A percentile compares a stretch with the other conserved stretches of the same genome.
These are phyloP conservation scores for Gavialis gangeticus DNA, from an alignment of 2,113 vertebrate species.

Conservation along the genomic window DNA sequence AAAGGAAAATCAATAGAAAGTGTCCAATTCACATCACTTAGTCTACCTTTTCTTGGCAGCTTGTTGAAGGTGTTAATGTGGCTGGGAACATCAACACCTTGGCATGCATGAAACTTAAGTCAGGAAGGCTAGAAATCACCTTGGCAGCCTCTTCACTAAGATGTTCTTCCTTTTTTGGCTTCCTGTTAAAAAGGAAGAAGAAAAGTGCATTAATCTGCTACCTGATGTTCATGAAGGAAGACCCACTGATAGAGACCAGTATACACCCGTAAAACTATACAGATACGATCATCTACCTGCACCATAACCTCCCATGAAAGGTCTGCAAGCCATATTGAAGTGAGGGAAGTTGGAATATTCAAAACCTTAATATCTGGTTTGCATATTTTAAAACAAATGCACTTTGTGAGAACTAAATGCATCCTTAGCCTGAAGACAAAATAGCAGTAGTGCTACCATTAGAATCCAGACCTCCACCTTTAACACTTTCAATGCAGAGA, in stretches of 20 bases:
- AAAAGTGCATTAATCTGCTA: conserved; percentile 45
- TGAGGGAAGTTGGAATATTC: background rate
- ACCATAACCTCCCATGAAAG: background rate
- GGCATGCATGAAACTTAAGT: conserved; percentile 94
- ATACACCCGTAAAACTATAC: conserved; percentile 26
- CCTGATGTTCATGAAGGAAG: conserved; percentile 1
- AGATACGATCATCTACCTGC: conserved; percentile 29
- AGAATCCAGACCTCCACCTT: background rate
- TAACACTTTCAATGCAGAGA: background rate
- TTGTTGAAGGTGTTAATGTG: conserved; percentile 87
- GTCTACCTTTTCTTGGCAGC: conserved; percentile 81
- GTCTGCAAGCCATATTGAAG: conserved; percentile 4
- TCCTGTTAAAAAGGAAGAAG: conserved; percentile 81
- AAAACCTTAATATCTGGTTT: background rate
- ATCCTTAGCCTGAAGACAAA: background rate
- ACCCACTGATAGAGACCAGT: background rate
- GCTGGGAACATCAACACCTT: conserved; percentile 95
- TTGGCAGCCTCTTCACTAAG: conserved; percentile 91
- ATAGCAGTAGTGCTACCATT: background rate
- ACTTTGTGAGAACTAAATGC: background rate
- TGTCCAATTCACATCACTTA: conserved; percentile 73
- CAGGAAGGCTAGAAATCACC: conserved; percentile 89
- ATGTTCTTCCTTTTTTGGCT: conserved; percentile 92
- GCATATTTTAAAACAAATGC: background rate
- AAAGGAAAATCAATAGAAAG: conserved; percentile 70